Evolutionary conservation across 2,888 invertebrate genomes (phyloP).

Genomic region (Temnothorax rugatulus): DNA sequence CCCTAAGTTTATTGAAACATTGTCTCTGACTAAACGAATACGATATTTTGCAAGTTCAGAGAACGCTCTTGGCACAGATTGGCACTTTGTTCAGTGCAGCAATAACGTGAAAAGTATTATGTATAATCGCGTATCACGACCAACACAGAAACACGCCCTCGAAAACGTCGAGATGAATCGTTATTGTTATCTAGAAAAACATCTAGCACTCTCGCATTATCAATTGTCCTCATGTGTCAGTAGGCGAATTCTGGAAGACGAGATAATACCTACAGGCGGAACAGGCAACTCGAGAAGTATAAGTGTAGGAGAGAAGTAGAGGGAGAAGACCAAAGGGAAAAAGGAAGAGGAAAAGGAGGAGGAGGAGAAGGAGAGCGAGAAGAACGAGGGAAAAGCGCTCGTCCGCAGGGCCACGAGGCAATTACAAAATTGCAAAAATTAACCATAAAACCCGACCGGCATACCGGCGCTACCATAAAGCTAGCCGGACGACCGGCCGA

Average conservation of each 20-base stretch:
- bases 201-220: slow-evolving; percentile 9
- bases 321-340: too few species aligned
- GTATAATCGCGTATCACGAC: background rate
- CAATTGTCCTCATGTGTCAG: background rate
- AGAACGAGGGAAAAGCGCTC: slow-evolving; percentile 52
- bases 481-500: slow-evolving; percentile 80
- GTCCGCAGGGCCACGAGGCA: slow-evolving; percentile 72
- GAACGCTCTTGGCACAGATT: background rate
- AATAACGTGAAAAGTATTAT: background rate
- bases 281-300: background rate
- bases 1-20: background rate
- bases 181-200: background rate
- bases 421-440: slow-evolving; percentile 85
- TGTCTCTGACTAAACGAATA: background rate
- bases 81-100: background rate
- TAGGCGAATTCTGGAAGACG: background rate
- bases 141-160: background rate
- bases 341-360: background rate
- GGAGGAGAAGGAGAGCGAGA: background rate
- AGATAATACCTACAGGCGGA: background rate
- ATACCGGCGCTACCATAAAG: slow-evolving; percentile 79
- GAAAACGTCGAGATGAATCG: slow-evolving; percentile 8
- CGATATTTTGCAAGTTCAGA: background rate
- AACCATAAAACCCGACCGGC: slow-evolving; percentile 80
- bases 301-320: background rate